These are phyloP conservation scores for Ceuthmochares aereus DNA, from an alignment of 2,113 vertebrate genomes.

Conservation along the genomic window DNA sequence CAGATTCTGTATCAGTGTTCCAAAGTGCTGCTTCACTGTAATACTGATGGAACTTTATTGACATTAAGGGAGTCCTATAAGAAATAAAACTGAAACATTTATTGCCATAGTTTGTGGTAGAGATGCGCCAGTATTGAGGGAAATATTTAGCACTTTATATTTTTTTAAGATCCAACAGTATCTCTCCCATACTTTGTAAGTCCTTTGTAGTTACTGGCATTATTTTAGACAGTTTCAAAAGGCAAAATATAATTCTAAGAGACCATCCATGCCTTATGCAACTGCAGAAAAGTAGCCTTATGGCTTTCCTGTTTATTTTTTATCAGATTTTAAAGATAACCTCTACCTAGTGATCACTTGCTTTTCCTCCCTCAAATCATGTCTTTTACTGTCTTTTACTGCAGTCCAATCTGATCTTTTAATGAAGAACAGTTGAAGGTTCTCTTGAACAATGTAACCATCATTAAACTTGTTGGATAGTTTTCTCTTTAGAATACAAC, in stretches of 20 bases:
- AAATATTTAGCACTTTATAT: conserved; percentile 38
- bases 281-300: not conserved
- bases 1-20: not conserved
- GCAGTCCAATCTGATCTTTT: not conserved
- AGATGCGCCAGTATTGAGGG: not conserved
- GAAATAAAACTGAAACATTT: not conserved
- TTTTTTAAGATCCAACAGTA: not conserved
- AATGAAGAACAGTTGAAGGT: conserved; percentile 72
- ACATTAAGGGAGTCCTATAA: not conserved
- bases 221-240: not conserved
- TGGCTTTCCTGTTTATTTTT: not conserved
- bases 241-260: not conserved
- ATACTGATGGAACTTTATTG: conserved; percentile 10
- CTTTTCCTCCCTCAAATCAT: not conserved
- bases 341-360: not conserved
- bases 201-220: not conserved
- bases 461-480: not conserved
- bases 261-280: conserved; percentile 35
- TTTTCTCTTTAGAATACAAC: conserved; percentile 23
- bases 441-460: not conserved
- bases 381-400: not conserved
- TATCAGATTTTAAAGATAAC: not conserved
- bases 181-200: not conserved
- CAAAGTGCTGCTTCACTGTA: conserved; percentile 45
- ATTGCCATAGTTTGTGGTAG: not conserved